Base-by-base conservation (phyloP, 2,888 invertebrate species). In the Polyploca ridens region DNA sequence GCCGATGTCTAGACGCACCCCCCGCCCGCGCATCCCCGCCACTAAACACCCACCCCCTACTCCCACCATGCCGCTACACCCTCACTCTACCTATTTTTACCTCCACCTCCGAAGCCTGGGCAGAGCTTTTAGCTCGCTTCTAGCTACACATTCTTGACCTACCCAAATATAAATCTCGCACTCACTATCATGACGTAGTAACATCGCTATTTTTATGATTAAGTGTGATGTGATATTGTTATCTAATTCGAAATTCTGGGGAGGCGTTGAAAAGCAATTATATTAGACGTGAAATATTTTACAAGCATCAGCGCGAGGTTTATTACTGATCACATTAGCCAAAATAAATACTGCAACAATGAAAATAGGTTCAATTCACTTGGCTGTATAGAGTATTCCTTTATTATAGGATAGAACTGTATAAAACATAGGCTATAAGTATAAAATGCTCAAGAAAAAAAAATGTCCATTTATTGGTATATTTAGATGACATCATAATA, bases 1-100 rank as follows among this genome's bases (percentile, higher is more conserved):
- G 93, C 93, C 91, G 84, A 69, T 74, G 92, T 92, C 92, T 92
- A 92, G 92, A 93, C 93, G 83, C 87, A 83, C 76, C 76, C 77
- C 75, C 72, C 76, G 67, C 78, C 71, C 76, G 75, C 81, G 72
- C 76, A 77, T 65, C 74, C 70, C 78, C 69, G 65, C 69, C 70
- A 66, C 64, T 54, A 54, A 54, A 73, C 75, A 72, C 75, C 76
- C 70, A 71, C 68, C 72, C 66, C 75, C 77, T 71, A 72, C 73
- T 67, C 72, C 72, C 73, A 72, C 71, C 75, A 71, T 71, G 69
- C 72, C 69, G 70, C 78, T 76, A 74, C 75, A 67, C 77, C 74
- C 79, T 80, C 38, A 74, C 77, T 78, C 85, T 81, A 83, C 88
- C 87, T 88, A 89, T 87, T 87, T 89, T 77, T 83, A 84, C 86